Conservation (phyloP, 2,797 vertebrate genomes). For the Cheracebus regulus region DNA sequence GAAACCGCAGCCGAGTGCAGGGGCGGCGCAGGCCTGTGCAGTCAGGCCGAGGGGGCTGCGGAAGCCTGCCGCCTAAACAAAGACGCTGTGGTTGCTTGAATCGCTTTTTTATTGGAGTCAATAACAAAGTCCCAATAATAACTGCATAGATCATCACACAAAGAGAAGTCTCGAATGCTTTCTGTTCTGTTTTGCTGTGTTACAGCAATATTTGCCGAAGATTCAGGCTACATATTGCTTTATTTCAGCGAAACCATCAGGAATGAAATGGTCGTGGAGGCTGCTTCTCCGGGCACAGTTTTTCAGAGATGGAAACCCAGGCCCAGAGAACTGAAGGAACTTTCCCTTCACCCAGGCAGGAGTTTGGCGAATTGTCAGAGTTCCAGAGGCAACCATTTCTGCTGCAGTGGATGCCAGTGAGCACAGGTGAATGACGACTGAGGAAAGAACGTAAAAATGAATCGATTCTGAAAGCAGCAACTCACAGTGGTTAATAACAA, state of each 20-base stretch:
- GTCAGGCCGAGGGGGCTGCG: no score
- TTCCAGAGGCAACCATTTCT: background rate
- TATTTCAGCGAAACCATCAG: background rate
- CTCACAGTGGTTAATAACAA: background rate
- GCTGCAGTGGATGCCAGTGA: accelerated
- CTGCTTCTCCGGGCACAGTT: accelerated
- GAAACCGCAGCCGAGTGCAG: background rate
- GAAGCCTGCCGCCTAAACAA: background rate
- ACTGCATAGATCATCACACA: background rate
- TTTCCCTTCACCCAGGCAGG: accelerated
- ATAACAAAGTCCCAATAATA: slow-evolving; percentile 16
- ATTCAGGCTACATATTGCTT: background rate
- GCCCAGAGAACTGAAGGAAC: accelerated
- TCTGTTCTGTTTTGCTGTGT: background rate
- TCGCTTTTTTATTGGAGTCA: background rate
- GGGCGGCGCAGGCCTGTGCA: no score
- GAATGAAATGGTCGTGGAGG: background rate
- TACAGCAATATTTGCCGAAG: background rate
- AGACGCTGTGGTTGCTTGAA: background rate
- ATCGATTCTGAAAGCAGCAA: accelerated
- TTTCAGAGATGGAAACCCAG: background rate
- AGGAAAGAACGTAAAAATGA: accelerated
- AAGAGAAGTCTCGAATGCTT: background rate
- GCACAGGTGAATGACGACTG: accelerated
- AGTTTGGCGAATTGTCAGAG: accelerated